Percentiles rank a stretch among this genome's conserved stretches.
phyloP scores from a whole-genome alignment of 2,888 invertebrate species.

The Actias luna region DNA sequence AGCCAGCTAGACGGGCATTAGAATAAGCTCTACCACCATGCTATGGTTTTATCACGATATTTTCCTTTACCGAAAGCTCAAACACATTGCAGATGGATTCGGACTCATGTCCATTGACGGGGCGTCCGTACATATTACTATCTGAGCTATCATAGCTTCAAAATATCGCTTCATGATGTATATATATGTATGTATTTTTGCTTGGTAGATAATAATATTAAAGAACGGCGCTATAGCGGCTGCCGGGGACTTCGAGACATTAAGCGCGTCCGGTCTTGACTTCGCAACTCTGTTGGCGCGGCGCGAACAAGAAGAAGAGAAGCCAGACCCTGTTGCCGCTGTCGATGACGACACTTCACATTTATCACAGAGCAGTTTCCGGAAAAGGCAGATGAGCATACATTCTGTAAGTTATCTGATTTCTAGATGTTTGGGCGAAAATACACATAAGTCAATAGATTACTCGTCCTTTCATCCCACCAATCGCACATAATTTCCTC shows the following conservation, averaged over 20 bases:
- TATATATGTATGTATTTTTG: background rate
- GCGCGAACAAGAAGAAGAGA: constrained; percentile 68
- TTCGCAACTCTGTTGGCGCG: constrained; percentile 87
- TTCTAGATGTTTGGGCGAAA: background rate
- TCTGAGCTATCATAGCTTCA: no score
- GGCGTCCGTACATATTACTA: no score
- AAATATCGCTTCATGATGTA: no score
- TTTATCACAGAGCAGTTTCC: constrained; percentile 64
- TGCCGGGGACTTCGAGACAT: constrained; percentile 86
- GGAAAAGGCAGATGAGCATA: constrained; percentile 76
- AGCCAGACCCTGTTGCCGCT: constrained; percentile 33
- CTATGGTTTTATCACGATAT: no score
- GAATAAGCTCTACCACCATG: no score
- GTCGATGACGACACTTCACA: constrained; percentile 47
- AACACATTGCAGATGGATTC: no score
- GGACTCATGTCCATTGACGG: no score
- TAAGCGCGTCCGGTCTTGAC: constrained; percentile 88
- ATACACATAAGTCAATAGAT: no score
- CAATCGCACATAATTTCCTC: no score
- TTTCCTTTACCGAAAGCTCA: no score
- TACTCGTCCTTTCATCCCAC: no score
- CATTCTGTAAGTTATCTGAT: constrained; percentile 63
- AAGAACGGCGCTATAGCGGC: constrained; percentile 82
- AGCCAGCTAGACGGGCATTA: no score
- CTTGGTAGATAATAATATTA: constrained; percentile 77